Evolutionary conservation across 1,140 invertebrate species (phyloP).

Genomic region (Steinernema khuongi): DNA sequence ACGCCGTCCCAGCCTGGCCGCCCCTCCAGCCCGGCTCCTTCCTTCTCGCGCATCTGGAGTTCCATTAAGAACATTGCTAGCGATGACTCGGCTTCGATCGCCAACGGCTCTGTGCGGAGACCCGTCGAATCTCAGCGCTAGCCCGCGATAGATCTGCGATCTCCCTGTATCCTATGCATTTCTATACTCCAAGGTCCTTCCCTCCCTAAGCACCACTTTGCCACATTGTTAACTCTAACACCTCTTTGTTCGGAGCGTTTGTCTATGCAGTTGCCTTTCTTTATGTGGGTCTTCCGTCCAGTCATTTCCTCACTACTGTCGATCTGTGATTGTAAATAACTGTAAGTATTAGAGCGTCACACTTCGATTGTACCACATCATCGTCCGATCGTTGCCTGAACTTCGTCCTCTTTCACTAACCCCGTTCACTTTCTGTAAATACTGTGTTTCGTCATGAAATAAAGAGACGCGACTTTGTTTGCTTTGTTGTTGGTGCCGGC

Average conservation of each 20-base stretch:
- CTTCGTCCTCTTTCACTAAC: too few relatives aligned
- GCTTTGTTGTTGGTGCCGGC: too few relatives aligned
- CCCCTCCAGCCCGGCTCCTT: background rate
- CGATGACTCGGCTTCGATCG: background rate
- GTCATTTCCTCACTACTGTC: background rate
- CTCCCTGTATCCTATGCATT: too few relatives aligned
- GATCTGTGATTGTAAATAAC: background rate
- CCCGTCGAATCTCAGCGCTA: background rate
- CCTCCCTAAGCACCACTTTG: background rate
- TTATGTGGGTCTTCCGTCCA: background rate
- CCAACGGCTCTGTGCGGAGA: slow-evolving; percentile 5
- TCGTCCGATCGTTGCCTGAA: too few relatives aligned
- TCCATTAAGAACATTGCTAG: background rate
- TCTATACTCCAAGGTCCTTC: too few relatives aligned
- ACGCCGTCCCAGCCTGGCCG: background rate
- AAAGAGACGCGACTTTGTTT: too few relatives aligned
- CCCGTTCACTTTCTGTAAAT: too few relatives aligned
- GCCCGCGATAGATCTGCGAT: background rate
- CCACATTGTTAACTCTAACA: background rate
- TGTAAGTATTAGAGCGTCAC: too few relatives aligned
- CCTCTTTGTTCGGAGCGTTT: background rate
- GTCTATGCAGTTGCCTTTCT: too few relatives aligned
- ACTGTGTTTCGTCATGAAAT: too few relatives aligned
- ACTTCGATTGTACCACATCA: too few relatives aligned
- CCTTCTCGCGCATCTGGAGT: background rate